Percentiles rank a stretch among this genome's conserved stretches.
phyloP scores from a whole-genome alignment of 2,888 invertebrate genomes.

The Lasius fuliginosus region DNA sequence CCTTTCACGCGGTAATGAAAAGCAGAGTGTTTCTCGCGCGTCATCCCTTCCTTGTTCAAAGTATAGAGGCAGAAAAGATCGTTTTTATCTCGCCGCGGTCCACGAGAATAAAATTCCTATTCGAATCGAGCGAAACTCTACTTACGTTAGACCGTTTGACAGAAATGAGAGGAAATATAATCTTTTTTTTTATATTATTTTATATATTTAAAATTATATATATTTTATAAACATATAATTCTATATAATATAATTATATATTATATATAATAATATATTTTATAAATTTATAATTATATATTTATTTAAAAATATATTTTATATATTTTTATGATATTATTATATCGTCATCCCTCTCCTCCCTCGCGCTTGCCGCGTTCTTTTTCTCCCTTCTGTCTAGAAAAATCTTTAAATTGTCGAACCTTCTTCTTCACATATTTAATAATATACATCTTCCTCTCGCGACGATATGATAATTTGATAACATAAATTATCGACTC shows the following conservation, averaged over 20 bases:
- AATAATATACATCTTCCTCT: background rate
- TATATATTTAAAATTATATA: too few species aligned
- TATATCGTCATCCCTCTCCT: background rate
- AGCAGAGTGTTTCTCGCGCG: background rate
- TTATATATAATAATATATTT: too few species aligned
- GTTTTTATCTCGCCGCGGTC: background rate
- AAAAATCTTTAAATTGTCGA: background rate
- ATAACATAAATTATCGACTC: constrained; percentile 59
- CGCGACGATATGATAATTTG: background rate
- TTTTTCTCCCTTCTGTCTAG: background rate
- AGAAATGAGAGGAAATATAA: background rate
- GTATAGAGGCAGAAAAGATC: background rate
- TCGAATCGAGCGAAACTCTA: background rate
- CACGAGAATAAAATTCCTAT: constrained; percentile 8
- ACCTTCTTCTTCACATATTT: background rate
- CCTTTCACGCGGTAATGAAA: constrained; percentile 43
- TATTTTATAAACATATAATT: too few species aligned
- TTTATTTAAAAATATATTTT: too few species aligned
- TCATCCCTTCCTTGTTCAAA: background rate
- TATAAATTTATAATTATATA: too few species aligned
- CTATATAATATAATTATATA: too few species aligned
- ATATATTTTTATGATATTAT: too few species aligned
- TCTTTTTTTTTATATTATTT: background rate
- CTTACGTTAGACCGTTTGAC: too few species aligned
- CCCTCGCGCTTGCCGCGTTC: background rate